Percentiles rank a stretch among this genome's conserved stretches.
Evolutionary conservation across 53 echinoderm and acorn worm genomes (phyloP).

Genomic region (Echinometra lucunter): DNA sequence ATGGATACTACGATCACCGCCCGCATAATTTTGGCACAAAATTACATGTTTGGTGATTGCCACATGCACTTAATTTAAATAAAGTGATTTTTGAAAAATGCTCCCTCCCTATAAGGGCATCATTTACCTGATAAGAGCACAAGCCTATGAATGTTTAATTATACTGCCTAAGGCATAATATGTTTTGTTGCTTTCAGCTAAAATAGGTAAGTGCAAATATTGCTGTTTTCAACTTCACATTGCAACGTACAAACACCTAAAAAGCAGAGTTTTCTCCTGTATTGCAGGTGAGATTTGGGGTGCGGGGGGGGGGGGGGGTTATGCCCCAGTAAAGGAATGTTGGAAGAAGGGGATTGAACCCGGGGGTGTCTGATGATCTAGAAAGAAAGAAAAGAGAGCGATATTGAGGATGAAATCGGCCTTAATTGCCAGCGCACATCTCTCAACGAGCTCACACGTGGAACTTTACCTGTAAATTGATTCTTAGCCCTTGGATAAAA

Average conservation of each 20-base stretch:
- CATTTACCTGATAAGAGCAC: not conserved
- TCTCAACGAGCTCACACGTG: conserved; percentile 50
- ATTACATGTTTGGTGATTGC: no score
- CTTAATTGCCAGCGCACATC: conserved; percentile 55
- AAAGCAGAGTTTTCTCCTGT: not conserved
- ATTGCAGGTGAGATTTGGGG: not conserved
- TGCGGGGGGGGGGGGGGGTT: conserved; percentile 26
- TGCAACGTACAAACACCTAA: not conserved
- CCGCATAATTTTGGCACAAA: no score
- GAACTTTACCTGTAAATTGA: conserved; percentile 69
- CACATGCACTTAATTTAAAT: not conserved
- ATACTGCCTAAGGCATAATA: not conserved
- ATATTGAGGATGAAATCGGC: conserved; percentile 26
- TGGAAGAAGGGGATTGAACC: conserved; percentile 51
- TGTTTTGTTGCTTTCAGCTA: not conserved
- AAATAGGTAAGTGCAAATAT: not conserved
- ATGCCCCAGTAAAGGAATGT: conserved; percentile 12
- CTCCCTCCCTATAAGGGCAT: not conserved
- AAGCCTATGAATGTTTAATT: no score
- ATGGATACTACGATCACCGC: no score
- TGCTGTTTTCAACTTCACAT: not conserved
- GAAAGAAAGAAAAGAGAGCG: conserved; percentile 16
- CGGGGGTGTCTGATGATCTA: conserved; percentile 35
- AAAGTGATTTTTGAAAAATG: not conserved
- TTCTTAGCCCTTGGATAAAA: conserved; percentile 62